phyloP scores from a whole-genome alignment of 2,888 invertebrate species.

The Nomada ruficornis region DNA sequence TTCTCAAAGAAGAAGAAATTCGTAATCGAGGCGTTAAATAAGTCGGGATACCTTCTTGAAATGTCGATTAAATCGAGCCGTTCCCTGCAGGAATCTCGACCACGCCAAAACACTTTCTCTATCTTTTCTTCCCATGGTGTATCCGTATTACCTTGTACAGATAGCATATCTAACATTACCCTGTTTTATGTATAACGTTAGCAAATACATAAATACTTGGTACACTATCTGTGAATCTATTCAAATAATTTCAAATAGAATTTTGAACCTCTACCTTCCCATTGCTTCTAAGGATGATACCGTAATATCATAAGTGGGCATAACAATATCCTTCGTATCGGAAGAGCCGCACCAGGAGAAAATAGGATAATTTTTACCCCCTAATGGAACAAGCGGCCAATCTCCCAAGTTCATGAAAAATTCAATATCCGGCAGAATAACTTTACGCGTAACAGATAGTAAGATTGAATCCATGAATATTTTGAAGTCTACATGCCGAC shows the following conservation, averaged over 20 bases:
- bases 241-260: background rate
- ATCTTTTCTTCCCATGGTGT: conserved; percentile 90
- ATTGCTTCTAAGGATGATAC: conserved; percentile 96
- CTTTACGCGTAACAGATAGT: conserved; percentile 92
- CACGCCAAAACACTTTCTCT: conserved; percentile 94
- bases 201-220: conserved; percentile 9
- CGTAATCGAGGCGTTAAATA: conserved; percentile 96
- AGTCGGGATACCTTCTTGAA: conserved; percentile 89
- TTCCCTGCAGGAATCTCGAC: conserved; percentile 95
- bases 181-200: conserved; percentile 84
- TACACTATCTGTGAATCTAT: conserved; percentile 8
- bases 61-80: conserved; percentile 93
- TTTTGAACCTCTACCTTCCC: conserved; percentile 89
- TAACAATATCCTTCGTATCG: conserved; percentile 93
- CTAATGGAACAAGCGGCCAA: conserved; percentile 92
- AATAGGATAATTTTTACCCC: conserved; percentile 89
- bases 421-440: conserved; percentile 93
- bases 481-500: conserved; percentile 97
- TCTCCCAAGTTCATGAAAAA: conserved; percentile 97
- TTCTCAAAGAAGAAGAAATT: conserved; percentile 98
- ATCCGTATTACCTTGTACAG: conserved; percentile 93
- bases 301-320: conserved; percentile 98
- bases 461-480: conserved; percentile 97
- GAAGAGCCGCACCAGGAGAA: conserved; percentile 98
- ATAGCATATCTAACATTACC: conserved; percentile 94